Conservation (phyloP, 2,113 vertebrate genomes). For the Cheilinus undulatus region DNA sequence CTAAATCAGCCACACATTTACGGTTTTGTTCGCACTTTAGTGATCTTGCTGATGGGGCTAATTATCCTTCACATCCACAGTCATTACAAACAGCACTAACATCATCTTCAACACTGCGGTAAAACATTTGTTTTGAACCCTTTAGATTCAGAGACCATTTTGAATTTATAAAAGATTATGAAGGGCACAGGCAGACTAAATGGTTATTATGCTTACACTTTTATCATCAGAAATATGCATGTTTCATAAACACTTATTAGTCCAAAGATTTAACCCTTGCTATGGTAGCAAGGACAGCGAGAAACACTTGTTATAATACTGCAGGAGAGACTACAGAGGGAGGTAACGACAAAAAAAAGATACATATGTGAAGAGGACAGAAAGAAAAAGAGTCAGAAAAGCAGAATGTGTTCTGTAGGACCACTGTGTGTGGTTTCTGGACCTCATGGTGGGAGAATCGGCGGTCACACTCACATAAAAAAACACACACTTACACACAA, state of each 20-base stretch:
- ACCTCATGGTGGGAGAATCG: conserved; percentile 50
- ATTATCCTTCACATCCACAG: background rate
- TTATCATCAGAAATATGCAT: background rate
- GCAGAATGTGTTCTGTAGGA: conserved; percentile 31
- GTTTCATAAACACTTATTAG: background rate
- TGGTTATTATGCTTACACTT: background rate
- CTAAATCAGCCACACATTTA: background rate
- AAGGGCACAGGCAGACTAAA: background rate
- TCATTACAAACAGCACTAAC: background rate
- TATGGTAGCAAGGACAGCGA: background rate
- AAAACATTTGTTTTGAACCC: background rate
- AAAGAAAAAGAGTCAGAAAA: conserved; percentile 7
- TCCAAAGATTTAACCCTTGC: background rate
- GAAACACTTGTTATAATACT: background rate
- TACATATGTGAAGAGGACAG: conserved; percentile 8
- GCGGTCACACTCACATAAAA: conserved; percentile 40
- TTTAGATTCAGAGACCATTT: background rate
- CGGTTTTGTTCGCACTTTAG: background rate
- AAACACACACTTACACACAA: conserved; percentile 37
- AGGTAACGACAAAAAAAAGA: background rate
- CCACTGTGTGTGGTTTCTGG: conserved; percentile 33
- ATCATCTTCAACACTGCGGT: background rate
- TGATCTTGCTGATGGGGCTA: background rate
- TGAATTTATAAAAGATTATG: background rate
- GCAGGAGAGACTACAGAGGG: background rate